A percentile compares a stretch with the other conserved stretches of the same genome.
These are phyloP conservation scores for Carassius gibelio DNA, from an alignment of 2,113 vertebrate species.

Conservation along the genomic window DNA sequence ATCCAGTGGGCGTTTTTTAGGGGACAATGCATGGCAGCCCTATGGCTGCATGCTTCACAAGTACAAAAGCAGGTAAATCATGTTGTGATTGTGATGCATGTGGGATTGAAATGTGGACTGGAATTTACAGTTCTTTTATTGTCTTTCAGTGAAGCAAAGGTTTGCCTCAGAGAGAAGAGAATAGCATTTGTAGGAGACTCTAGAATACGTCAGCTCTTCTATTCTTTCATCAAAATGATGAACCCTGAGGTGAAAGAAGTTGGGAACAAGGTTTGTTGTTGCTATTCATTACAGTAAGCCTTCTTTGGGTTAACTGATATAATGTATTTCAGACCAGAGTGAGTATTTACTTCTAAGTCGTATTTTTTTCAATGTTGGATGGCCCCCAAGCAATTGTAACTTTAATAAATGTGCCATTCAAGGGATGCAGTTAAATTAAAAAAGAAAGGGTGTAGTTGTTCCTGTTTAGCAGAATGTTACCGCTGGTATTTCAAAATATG, in stretches of 20 bases:
- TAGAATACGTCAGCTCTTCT: conserved; percentile 92
- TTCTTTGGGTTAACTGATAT: neutral
- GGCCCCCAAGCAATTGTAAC: neutral
- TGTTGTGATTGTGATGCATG: neutral
- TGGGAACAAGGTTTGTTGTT: conserved; percentile 85
- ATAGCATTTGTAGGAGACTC: conserved; percentile 94
- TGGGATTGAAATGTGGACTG: neutral
- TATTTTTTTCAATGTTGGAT: neutral
- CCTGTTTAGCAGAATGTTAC: neutral
- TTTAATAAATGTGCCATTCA: neutral
- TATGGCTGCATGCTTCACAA: conserved; percentile 99
- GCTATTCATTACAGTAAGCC: neutral
- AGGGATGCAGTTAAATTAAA: neutral
- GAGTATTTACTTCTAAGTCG: neutral
- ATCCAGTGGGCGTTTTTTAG: conserved; percentile 93
- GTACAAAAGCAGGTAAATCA: conserved; percentile 89
- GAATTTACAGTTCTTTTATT: conserved; percentile 41
- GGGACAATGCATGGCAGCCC: conserved; percentile 94
- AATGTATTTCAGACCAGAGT: neutral
- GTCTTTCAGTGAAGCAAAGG: conserved; percentile 90
- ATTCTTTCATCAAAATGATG: conserved; percentile 90
- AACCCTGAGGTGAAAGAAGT: conserved; percentile 85
- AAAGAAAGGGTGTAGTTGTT: neutral
- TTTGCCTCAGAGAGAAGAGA: conserved; percentile 85
- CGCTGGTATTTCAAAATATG: neutral